Conservation (phyloP, 2,113 vertebrate genomes). For the Blennius ocellaris region DNA sequence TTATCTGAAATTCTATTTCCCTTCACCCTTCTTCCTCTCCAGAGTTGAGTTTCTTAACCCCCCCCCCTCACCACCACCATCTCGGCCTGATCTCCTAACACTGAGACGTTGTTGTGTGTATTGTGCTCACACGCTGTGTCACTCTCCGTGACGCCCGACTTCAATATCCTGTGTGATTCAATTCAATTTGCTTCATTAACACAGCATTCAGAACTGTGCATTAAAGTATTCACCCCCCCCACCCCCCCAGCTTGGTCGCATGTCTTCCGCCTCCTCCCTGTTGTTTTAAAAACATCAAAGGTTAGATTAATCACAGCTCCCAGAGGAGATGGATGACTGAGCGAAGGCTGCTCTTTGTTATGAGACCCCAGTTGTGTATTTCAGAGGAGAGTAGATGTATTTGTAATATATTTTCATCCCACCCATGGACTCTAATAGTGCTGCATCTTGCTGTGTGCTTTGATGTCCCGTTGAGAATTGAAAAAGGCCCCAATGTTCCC, state of each 20-base stretch:
- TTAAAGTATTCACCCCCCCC: conserved; percentile 50
- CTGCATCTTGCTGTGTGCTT: conserved; percentile 62
- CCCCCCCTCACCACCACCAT: not conserved
- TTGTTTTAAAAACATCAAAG: conserved; percentile 70
- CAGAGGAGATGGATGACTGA: conserved; percentile 51
- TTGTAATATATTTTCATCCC: conserved; percentile 66
- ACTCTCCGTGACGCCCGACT: conserved; percentile 12
- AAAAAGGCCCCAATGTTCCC: conserved; percentile 56
- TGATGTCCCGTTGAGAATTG: conserved; percentile 68
- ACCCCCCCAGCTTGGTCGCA: conserved; percentile 28
- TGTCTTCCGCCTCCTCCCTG: conserved; percentile 44
- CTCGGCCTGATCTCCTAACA: conserved; percentile 26
- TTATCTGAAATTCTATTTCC: conserved; percentile 22
- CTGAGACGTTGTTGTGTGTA: conserved; percentile 7
- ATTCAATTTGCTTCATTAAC: conserved; percentile 70
- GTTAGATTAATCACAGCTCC: conserved; percentile 68
- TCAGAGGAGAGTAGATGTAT: conserved; percentile 46
- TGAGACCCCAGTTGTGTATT: conserved; percentile 50
- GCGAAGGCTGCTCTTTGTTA: conserved; percentile 54
- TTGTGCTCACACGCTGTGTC: conserved; percentile 35
- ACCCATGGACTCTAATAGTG: conserved; percentile 62
- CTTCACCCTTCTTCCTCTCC: not conserved
- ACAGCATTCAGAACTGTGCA: conserved; percentile 51
- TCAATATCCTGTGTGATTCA: conserved; percentile 52
- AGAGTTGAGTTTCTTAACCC: conserved; percentile 18